Percentiles rank a stretch among this genome's conserved stretches.
These are phyloP conservation scores for Melanaphis sacchari DNA, from an alignment of 1,140 invertebrate species.

Conservation along the genomic window DNA sequence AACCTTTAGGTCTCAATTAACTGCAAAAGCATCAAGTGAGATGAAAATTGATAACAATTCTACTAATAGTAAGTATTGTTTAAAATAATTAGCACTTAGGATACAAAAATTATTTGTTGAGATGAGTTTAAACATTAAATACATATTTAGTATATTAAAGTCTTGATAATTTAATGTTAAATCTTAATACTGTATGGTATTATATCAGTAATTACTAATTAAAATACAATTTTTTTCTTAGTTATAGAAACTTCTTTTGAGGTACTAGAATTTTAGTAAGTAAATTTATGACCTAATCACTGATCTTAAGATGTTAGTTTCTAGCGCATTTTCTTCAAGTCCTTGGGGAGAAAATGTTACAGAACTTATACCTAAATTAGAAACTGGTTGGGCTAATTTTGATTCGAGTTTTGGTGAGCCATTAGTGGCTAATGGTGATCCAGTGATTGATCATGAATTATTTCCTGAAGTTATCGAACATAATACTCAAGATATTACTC, in stretches of 20 bases:
- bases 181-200: not conserved
- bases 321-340: not conserved
- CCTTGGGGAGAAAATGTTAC: slow-evolving; percentile 48
- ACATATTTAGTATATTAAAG: not conserved
- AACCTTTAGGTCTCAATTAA: slow-evolving; percentile 47
- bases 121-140: not conserved
- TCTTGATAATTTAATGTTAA: not conserved
- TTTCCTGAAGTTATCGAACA: not conserved
- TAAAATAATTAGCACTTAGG: not conserved
- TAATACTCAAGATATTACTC: not conserved
- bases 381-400: slow-evolving; percentile 55
- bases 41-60: slow-evolving; percentile 33
- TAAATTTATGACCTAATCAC: not conserved
- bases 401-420: slow-evolving; percentile 49
- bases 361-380: slow-evolving; percentile 45
- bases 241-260: not conserved
- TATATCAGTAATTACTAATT: not conserved
- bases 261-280: not conserved
- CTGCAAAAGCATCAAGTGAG: slow-evolving; percentile 45
- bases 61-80: not conserved
- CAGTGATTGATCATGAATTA: not conserved
- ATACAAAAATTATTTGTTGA: not conserved
- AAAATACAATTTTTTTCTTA: not conserved
- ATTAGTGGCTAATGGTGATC: slow-evolving; percentile 7
- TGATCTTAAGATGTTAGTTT: not conserved